phyloP scores from a whole-genome alignment of 2,797 vertebrate genomes.

The Liasis olivaceus region DNA sequence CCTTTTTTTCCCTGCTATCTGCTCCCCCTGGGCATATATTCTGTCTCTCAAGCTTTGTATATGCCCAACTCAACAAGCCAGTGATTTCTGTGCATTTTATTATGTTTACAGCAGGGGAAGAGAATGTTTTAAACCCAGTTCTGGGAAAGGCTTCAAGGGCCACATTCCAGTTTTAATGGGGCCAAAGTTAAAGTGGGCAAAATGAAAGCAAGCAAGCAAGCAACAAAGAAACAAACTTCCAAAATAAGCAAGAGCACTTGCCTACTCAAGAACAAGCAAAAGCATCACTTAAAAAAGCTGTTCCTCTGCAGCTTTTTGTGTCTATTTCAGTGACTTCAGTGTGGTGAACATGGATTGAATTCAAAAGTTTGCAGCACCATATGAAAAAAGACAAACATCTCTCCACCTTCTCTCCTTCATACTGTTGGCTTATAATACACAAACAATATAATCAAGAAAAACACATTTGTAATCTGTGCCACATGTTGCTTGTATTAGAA shows the following conservation, averaged over 20 bases:
- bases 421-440: too few species aligned
- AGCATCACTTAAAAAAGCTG: background rate
- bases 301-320: background rate
- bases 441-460: too few species aligned
- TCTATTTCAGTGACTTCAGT: background rate
- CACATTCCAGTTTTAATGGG: background rate
- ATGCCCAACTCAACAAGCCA: background rate
- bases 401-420: background rate
- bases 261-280: background rate
- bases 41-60: background rate
- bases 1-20: background rate
- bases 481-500: too few species aligned
- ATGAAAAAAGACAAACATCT: background rate
- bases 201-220: background rate
- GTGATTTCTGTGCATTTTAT: background rate
- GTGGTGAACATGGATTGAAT: background rate
- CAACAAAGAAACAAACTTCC: background rate
- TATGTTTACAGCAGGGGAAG: background rate
- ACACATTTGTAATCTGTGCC: too few species aligned
- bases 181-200: background rate
- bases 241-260: background rate
- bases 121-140: background rate
- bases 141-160: background rate
- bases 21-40: background rate
- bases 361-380: background rate